Base-by-base conservation (phyloP, 92 coral and sea anemone genomes). In the Phenganax marumi region DNA sequence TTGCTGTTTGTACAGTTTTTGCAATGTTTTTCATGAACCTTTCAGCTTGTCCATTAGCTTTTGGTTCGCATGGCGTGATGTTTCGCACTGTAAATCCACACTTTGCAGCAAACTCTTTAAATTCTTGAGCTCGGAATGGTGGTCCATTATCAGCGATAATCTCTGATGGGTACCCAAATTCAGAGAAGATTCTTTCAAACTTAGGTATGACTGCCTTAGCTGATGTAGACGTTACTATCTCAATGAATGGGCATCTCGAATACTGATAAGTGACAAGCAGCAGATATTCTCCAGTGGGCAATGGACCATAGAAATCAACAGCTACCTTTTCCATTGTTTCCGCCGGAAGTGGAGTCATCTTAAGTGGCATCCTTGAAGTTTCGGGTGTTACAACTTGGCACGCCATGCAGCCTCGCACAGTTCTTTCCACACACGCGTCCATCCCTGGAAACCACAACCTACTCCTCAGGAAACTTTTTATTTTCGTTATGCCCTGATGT, bases 301-400 rank as follows among this genome's bases (percentile, higher is more conserved):
- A 52, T 0, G 91, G 91, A 18, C 88, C 82, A 84, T 85, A 88
- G 55, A n/a, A n/a, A n/a, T n/a, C n/a, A n/a, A n/a, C n/a, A n/a
- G n/a, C n/a, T n/a, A n/a, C n/a, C n/a, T n/a, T n/a, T n/a, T n/a
- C n/a, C n/a, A n/a, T n/a, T n/a, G n/a, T n/a, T n/a, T n/a, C n/a
- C n/a, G n/a, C n/a, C 16, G 88, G 76, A 18, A 84, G 18, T 25
- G 66, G 82, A 7, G 84, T 53, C 84, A 84, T 76, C 24, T 69
- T 69, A 21, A 87, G 60, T 50, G 85, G 82, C 63, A 76, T 80
- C 17, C 72, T 25, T 50, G 84, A 73, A 3, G 48, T 63, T 16
- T 73, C 11, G 18, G 53, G 19, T 8, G 82, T 87, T 23, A 84
- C 85, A 18, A 84, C 86, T 51, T 84, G 88, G 82, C 90, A 83